These are phyloP conservation scores for Danaus plexippus DNA, from an alignment of 1,140 invertebrate species.

Conservation along the genomic window DNA sequence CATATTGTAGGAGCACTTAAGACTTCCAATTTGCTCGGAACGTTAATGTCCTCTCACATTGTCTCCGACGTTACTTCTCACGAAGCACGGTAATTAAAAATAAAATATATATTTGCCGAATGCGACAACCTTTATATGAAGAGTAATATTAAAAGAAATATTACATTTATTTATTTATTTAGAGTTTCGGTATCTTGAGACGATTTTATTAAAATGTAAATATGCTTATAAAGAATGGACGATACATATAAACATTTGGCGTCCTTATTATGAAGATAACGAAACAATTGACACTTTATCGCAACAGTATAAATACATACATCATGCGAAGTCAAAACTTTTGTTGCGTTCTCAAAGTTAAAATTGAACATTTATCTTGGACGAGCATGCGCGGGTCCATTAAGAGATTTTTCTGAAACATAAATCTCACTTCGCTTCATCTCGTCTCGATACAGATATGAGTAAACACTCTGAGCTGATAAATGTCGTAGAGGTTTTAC, in stretches of 20 bases:
- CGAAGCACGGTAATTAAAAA: constrained; percentile 59
- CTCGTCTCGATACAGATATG: constrained; percentile 60
- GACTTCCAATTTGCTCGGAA: constrained; percentile 55
- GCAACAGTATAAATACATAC: constrained; percentile 48
- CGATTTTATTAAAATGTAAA: too few species aligned
- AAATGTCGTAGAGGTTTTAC: constrained; percentile 21
- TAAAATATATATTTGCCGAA: constrained; percentile 9
- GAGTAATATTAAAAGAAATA: too few species aligned
- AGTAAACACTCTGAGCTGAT: constrained; percentile 40
- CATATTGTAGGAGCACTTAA: constrained; percentile 49
- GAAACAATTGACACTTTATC: constrained; percentile 7
- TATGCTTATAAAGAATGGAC: too few species aligned
- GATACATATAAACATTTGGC: too few species aligned
- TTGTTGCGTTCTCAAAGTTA: constrained; percentile 61
- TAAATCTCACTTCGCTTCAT: constrained; percentile 68
- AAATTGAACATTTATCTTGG: constrained; percentile 69
- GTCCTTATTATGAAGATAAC: constrained; percentile 8
- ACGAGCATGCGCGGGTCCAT: constrained; percentile 62
- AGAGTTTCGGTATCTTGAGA: too few species aligned
- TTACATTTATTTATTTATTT: too few species aligned
- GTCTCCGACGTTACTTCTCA: constrained; percentile 57
- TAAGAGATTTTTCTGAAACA: constrained; percentile 69
- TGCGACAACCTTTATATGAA: background rate
- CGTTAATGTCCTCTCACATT: constrained; percentile 55
- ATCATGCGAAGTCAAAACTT: constrained; percentile 65